A percentile compares a stretch with the other conserved stretches of the same genome.
phyloP scores from a whole-genome alignment of 2,888 invertebrate species.

The Pemphredon lugubris region DNA sequence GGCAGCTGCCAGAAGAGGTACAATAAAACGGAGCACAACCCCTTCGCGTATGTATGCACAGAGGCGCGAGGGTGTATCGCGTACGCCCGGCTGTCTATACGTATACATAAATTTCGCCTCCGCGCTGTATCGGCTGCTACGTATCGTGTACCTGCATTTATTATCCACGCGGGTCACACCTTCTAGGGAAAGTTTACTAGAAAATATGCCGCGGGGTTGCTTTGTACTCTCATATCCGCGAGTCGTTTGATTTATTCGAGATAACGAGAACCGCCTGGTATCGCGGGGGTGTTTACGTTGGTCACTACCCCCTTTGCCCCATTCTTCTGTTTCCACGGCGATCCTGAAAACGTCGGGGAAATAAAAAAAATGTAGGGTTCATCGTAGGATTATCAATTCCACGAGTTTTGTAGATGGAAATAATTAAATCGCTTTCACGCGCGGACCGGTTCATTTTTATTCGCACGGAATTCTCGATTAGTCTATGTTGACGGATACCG shows the following conservation, averaged over 20 bases:
- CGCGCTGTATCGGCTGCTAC: slow-evolving; percentile 49
- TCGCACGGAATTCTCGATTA: too few relatives aligned
- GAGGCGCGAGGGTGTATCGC: not conserved
- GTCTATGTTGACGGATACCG: too few relatives aligned
- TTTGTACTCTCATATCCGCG: slow-evolving; percentile 62
- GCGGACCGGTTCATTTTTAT: too few relatives aligned
- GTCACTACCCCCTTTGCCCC: slow-evolving; percentile 27
- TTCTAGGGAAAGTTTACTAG: slow-evolving; percentile 63
- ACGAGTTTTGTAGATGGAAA: slow-evolving; percentile 9
- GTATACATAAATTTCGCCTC: slow-evolving; percentile 49
- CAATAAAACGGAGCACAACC: slow-evolving; percentile 68
- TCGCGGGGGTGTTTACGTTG: slow-evolving; percentile 49
- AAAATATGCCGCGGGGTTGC: slow-evolving; percentile 62
- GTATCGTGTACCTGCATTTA: slow-evolving; percentile 65
- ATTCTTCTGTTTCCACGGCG: slow-evolving; percentile 28
- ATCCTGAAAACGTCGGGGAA: slow-evolving; percentile 7
- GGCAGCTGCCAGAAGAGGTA: slow-evolving; percentile 74
- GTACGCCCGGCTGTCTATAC: not conserved
- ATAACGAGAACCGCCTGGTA: slow-evolving; percentile 58
- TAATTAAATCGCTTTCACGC: slow-evolving; percentile 27
- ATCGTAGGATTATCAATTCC: slow-evolving; percentile 50
- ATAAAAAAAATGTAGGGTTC: slow-evolving; percentile 46
- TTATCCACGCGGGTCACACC: slow-evolving; percentile 55
- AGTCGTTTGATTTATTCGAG: slow-evolving; percentile 72
- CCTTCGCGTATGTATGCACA: slow-evolving; percentile 2